Evolutionary conservation across 2,888 invertebrate genomes (phyloP), one percentile per base, ranked within the genome.

Genomic region (Odontocerum albicorne): DNA sequence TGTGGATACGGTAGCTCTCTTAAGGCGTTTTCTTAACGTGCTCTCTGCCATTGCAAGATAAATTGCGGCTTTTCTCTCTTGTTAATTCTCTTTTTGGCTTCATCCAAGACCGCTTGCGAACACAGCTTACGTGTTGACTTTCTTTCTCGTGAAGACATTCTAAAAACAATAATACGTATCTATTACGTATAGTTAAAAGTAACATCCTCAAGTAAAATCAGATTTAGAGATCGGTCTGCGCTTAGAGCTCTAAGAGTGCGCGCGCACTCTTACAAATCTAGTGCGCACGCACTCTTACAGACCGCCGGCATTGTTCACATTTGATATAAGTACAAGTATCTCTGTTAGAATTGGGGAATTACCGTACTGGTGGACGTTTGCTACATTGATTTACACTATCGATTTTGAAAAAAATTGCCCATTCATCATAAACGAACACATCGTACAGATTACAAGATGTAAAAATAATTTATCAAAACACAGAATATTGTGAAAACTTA

Each of bases 1-100:
- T 16, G 54, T 53, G 42, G 54, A 52, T 16, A 46, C 45, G 15
- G 49, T 36, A 15, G 32, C 49, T 17, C 35, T 17, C 58, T 62
- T 63, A n/a, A n/a, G 27, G 22, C 62, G 20, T 57, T 62, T 63
- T 35, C 62, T 52, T 12, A 63, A 43, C 35, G 62, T 57, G 36
- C 57, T 55, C 50, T 63, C 62, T 16, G 58, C 43, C 45, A 63
- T 60, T 32, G 49, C 59, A 36, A 59, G 16, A n/a, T 15, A 43
- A 43, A 43, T n/a, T 43, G 43, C 22, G 27, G 22, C 43, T 43
- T 43, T 43, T 43, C 43, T 43, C 43, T 43, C 2, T 43, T 27
- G 43, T 3, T 43, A 4, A 43, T 43, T 4, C 27, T 43, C 27
- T 43, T 43, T 43, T 17, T 43, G 1, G 22, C 27, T 43, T 43